Evolutionary conservation across 2,888 invertebrate species (phyloP).

Genomic region (Plutella xylostella): DNA sequence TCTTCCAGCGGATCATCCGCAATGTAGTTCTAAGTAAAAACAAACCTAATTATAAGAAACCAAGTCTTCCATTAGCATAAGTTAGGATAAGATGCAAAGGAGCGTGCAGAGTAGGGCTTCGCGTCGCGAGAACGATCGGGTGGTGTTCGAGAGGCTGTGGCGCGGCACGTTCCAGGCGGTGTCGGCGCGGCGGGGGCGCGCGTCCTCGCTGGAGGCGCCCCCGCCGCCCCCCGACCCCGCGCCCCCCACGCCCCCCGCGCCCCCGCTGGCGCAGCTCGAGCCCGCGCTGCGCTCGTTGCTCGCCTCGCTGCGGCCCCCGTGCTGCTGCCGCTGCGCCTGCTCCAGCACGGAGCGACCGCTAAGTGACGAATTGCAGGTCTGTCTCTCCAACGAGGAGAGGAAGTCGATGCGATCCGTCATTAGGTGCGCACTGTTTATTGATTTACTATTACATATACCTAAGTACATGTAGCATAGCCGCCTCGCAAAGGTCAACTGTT

Average conservation of each 20-base stretch:
- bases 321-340: slow-evolving; percentile 62
- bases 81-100: slow-evolving; percentile 52
- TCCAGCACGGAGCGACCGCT: slow-evolving; percentile 33
- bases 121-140: slow-evolving; percentile 69
- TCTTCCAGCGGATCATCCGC: slow-evolving; percentile 54
- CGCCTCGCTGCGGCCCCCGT: slow-evolving; percentile 44
- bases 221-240: slow-evolving; percentile 24
- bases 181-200: slow-evolving; percentile 46
- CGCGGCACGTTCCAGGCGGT: slow-evolving; percentile 73
- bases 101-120: slow-evolving; percentile 43
- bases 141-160: slow-evolving; percentile 80
- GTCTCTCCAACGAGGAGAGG: slow-evolving; percentile 62
- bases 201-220: slow-evolving; percentile 41
- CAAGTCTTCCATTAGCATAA: slow-evolving; percentile 67
- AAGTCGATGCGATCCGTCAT: slow-evolving; percentile 74
- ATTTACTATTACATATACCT: too few relatives aligned
- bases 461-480: too few relatives aligned
- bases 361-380: slow-evolving; percentile 67
- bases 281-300: slow-evolving; percentile 51
- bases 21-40: slow-evolving; percentile 36
- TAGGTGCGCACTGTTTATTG: slow-evolving; percentile 58
- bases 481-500: too few relatives aligned
- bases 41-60: slow-evolving; percentile 48
- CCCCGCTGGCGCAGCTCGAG: slow-evolving; percentile 57
- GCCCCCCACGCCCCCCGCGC: slow-evolving; percentile 27